Evolutionary conservation across 2,888 invertebrate species (phyloP).

Genomic region (Cephalotes varians): DNA sequence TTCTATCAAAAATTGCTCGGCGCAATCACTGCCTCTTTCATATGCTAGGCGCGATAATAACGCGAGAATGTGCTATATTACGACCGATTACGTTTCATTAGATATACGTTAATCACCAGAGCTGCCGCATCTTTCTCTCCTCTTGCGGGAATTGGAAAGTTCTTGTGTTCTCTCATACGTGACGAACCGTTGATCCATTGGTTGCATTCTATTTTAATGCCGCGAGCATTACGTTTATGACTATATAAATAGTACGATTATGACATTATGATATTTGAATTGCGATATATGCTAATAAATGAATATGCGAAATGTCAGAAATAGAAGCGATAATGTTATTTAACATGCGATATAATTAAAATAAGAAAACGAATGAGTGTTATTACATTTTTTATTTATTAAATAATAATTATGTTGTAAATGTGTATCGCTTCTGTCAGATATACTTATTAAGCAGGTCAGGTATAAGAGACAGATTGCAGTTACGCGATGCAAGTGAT

Average conservation of each 20-base stretch:
- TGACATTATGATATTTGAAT: not conserved
- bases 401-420: not conserved
- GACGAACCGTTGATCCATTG: not conserved
- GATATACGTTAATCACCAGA: constrained; percentile 13
- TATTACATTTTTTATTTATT: not conserved
- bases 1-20: constrained; percentile 37
- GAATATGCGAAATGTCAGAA: not conserved
- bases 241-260: not conserved
- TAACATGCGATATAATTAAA: not conserved
- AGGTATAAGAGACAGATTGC: not conserved
- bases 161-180: not conserved
- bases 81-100: constrained; percentile 19
- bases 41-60: constrained; percentile 25
- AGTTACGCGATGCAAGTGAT: not conserved
- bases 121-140: not conserved
- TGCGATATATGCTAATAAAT: not conserved
- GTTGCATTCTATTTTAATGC: constrained; percentile 21
- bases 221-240: constrained; percentile 20
- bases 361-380: not conserved
- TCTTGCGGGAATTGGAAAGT: constrained; percentile 20
- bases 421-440: not conserved
- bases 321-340: not conserved
- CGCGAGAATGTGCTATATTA: constrained; percentile 10
- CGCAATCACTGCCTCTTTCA: not conserved
- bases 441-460: not conserved